These are phyloP conservation scores for Brachyalestes nurse DNA, from an alignment of 2,797 vertebrate species.

Conservation along the genomic window DNA sequence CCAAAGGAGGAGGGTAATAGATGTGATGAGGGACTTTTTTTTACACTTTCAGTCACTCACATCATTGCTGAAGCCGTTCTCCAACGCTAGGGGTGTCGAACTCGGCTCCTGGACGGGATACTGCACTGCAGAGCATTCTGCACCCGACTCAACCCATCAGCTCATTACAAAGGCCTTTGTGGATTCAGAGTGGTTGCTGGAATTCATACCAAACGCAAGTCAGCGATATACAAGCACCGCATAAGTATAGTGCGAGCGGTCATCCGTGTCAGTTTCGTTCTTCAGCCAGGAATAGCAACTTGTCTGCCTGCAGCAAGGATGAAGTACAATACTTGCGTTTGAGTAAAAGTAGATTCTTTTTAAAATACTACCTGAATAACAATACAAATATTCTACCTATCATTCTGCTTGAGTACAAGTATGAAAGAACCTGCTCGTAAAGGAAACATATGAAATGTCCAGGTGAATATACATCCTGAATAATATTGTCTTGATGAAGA, in stretches of 20 bases:
- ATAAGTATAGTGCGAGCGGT: too few relatives aligned
- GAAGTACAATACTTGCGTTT: too few relatives aligned
- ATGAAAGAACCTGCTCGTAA: too few relatives aligned
- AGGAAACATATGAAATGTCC: too few relatives aligned
- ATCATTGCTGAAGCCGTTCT: constrained; percentile 20
- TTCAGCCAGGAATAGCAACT: neutral
- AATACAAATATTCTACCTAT: too few relatives aligned
- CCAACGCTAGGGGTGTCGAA: neutral
- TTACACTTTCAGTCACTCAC: constrained; percentile 53
- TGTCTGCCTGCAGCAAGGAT: too few relatives aligned
- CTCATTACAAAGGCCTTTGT: neutral
- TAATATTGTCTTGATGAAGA: too few relatives aligned
- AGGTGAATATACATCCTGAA: too few relatives aligned
- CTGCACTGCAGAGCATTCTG: neutral
- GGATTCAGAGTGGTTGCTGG: neutral
- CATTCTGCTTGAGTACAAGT: too few relatives aligned
- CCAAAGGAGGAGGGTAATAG: constrained; percentile 45
- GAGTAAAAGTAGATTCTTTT: too few relatives aligned
- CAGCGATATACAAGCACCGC: neutral
- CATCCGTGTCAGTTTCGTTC: neutral
- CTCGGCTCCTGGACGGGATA: neutral
- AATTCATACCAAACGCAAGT: neutral
- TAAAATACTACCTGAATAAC: too few relatives aligned
- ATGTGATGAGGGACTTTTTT: constrained; percentile 57
- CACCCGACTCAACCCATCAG: neutral